phyloP scores from a whole-genome alignment of 2,888 invertebrate genomes.

The Caenorhabditis sinica region DNA sequence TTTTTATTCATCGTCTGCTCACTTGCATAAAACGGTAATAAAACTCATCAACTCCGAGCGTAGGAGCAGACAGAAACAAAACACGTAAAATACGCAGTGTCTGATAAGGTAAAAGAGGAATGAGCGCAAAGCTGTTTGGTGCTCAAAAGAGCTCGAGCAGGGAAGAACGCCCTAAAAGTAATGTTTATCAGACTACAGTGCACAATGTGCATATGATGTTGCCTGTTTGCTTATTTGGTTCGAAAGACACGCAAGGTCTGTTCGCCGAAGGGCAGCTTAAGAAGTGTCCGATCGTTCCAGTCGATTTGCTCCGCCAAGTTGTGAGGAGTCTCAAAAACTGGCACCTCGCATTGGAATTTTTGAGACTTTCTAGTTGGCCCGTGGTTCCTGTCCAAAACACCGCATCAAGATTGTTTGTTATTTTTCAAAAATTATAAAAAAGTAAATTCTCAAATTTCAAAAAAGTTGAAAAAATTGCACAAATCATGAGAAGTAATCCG shows the following conservation, averaged over 20 bases:
- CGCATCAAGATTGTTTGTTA: no score
- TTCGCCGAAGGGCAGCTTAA: conserved; percentile 45
- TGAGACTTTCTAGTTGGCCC: no score
- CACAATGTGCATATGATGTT: conserved; percentile 57
- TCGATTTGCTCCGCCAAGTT: conserved; percentile 13
- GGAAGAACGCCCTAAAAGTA: conserved; percentile 45
- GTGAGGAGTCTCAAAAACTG: neutral
- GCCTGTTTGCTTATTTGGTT: conserved; percentile 60
- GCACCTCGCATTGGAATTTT: no score
- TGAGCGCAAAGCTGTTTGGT: conserved; percentile 16
- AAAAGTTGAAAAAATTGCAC: no score
- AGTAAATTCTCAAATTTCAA: no score
- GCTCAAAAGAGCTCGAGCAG: conserved; percentile 26
- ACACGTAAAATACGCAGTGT: conserved; percentile 11
- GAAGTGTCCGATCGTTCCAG: conserved; percentile 34
- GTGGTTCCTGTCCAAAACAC: no score
- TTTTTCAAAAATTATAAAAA: no score
- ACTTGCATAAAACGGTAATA: conserved; percentile 37
- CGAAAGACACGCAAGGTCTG: conserved; percentile 54
- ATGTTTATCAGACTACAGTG: conserved; percentile 64
- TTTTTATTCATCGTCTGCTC: conserved; percentile 23
- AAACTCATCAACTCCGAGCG: conserved; percentile 19
- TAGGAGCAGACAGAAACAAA: conserved; percentile 28
- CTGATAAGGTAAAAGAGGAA: conserved; percentile 46
- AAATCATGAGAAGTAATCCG: no score